These are phyloP conservation scores for Gobio occitaniae DNA, from an alignment of 2,797 vertebrate species.

Conservation along the genomic window DNA sequence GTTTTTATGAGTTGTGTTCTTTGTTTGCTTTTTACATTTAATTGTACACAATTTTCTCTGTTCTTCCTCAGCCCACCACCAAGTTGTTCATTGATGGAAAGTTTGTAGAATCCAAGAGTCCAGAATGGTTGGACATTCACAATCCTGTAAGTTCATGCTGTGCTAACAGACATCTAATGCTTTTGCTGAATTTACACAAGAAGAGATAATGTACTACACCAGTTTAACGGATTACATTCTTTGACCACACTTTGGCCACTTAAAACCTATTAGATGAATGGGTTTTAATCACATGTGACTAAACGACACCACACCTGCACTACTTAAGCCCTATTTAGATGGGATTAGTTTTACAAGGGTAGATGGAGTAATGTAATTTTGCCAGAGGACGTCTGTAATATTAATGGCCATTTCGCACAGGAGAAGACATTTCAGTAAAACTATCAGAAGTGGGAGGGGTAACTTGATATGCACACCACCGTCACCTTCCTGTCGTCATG, in stretches of 20 bases:
- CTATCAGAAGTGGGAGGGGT: no score
- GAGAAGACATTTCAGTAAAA: no score
- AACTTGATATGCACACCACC: no score
- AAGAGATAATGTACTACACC: background rate
- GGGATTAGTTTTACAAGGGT: no score
- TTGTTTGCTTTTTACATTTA: background rate
- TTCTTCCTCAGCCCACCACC: conserved; percentile 85
- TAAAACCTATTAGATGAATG: background rate
- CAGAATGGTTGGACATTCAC: conserved; percentile 95
- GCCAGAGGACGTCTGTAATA: no score
- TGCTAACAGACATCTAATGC: background rate
- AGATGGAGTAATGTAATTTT: no score
- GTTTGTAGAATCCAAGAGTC: conserved; percentile 94
- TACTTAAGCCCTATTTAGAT: background rate
- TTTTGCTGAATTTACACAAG: background rate
- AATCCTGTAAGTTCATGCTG: conserved; percentile 89
- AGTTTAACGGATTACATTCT: background rate
- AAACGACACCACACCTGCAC: background rate
- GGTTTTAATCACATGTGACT: background rate
- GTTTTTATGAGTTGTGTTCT: background rate
- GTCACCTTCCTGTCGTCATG: no score
- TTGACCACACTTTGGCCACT: background rate
- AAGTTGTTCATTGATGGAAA: conserved; percentile 98
- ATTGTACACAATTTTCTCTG: conserved; percentile 41
- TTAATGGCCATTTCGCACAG: no score